Evolutionary conservation across 2,888 invertebrate genomes (phyloP).

Genomic region (Diplazon laetatorius): DNA sequence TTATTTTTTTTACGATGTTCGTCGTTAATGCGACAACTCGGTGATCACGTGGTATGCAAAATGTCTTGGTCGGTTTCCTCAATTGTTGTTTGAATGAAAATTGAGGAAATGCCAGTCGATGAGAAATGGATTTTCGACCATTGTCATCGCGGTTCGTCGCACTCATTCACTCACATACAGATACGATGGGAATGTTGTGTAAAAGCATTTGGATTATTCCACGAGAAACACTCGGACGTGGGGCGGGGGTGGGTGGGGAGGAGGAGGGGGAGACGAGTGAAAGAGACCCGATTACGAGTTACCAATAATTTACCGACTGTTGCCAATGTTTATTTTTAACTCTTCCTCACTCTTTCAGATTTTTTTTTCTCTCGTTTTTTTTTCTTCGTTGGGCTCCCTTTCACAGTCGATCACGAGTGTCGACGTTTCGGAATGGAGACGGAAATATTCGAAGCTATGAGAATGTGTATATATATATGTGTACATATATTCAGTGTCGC

Average conservation of each 20-base stretch:
- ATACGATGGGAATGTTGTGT: background rate
- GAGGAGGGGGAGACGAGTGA: conserved; percentile 50
- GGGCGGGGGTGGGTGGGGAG: no score
- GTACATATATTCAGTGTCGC: background rate
- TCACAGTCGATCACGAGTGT: conserved; percentile 20
- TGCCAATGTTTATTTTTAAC: background rate
- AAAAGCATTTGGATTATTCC: conserved; percentile 49
- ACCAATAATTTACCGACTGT: conserved; percentile 10
- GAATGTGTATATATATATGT: background rate
- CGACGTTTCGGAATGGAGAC: conserved; percentile 9
- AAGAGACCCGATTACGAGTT: background rate
- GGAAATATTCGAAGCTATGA: background rate
- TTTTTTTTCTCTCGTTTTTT: background rate
- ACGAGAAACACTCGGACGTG: conserved; percentile 16
- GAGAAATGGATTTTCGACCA: conserved; percentile 44
- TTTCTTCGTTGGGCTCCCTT: background rate
- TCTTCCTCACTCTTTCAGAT: background rate
- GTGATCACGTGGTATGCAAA: background rate
- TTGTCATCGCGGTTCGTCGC: background rate
- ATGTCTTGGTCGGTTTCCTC: conserved; percentile 1
- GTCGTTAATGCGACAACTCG: background rate
- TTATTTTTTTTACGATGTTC: no score
- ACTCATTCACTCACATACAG: background rate
- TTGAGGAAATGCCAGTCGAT: conserved; percentile 54
- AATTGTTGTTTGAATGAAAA: conserved; percentile 63